Percentiles rank a stretch among this genome's conserved stretches.
Evolutionary conservation across 2,797 vertebrate genomes (phyloP).

Genomic region (Pelobates cultripes): DNA sequence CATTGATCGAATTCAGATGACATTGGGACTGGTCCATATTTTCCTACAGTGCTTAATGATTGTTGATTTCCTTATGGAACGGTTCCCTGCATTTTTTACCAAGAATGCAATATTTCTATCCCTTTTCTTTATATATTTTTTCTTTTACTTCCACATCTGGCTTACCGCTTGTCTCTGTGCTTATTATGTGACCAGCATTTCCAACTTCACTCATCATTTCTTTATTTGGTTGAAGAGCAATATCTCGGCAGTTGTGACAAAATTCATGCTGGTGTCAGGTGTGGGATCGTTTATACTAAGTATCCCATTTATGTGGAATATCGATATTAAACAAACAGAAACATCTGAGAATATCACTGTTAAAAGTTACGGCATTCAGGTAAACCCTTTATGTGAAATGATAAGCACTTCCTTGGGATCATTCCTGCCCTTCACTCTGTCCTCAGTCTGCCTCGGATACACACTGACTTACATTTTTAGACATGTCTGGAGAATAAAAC

Average conservation of each 20-base stretch:
- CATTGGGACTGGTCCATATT: background rate
- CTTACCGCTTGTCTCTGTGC: constrained; percentile 19
- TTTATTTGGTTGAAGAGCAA: constrained; percentile 6
- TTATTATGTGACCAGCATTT: constrained; percentile 2
- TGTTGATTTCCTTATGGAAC: too few relatives aligned
- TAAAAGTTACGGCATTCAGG: too few relatives aligned
- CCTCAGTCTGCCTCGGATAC: background rate
- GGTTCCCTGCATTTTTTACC: background rate
- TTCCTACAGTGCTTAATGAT: background rate
- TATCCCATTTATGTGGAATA: background rate
- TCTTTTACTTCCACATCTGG: constrained; percentile 1
- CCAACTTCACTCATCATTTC: background rate
- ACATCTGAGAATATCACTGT: background rate
- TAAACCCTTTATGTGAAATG: background rate
- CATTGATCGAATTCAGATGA: background rate
- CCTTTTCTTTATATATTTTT: background rate
- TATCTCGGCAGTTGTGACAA: background rate
- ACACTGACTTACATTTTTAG: background rate
- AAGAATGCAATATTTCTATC: background rate
- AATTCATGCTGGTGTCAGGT: background rate
- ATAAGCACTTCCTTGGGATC: background rate
- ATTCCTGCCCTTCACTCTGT: background rate
- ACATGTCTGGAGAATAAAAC: constrained; percentile 1
- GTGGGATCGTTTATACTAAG: constrained; percentile 1
- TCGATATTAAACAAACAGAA: background rate